Evolutionary conservation across 2,113 vertebrate genomes (phyloP).

Genomic region (Pedionomus torquatus): DNA sequence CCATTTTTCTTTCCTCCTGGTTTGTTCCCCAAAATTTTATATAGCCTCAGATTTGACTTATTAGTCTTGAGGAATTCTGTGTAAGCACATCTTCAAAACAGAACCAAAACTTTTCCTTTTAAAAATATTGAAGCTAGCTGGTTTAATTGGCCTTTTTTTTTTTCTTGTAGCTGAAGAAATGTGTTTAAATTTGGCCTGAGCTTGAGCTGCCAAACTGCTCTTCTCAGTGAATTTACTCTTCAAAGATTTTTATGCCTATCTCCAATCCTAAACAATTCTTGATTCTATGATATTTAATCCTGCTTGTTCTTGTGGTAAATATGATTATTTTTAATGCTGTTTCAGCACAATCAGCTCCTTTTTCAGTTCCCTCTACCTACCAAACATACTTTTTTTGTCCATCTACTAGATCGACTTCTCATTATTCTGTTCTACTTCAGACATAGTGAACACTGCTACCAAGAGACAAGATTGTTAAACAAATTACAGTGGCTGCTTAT

Average conservation of each 20-base stretch:
- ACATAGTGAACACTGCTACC: background rate
- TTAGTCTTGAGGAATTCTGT: background rate
- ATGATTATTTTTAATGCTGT: background rate
- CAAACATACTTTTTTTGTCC: background rate
- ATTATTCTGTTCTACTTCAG: background rate
- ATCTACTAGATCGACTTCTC: background rate
- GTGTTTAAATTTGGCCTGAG: background rate
- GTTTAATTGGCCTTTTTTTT: background rate
- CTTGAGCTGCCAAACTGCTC: background rate
- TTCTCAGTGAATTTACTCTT: background rate
- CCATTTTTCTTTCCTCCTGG: background rate
- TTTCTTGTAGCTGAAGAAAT: background rate
- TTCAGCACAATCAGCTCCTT: background rate
- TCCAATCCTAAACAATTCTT: background rate
- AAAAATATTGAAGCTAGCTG: background rate
- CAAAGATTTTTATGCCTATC: background rate
- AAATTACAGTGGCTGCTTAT: slow-evolving; percentile 4
- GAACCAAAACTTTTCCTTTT: background rate
- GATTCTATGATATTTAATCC: background rate
- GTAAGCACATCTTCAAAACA: background rate
- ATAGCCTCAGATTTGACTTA: background rate
- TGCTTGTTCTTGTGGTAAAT: background rate
- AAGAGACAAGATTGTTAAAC: background rate
- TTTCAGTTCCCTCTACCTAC: background rate
- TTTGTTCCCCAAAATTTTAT: background rate